Base-by-base conservation (phyloP, 1,140 invertebrate genomes). In the Drosophila lowei region DNA sequence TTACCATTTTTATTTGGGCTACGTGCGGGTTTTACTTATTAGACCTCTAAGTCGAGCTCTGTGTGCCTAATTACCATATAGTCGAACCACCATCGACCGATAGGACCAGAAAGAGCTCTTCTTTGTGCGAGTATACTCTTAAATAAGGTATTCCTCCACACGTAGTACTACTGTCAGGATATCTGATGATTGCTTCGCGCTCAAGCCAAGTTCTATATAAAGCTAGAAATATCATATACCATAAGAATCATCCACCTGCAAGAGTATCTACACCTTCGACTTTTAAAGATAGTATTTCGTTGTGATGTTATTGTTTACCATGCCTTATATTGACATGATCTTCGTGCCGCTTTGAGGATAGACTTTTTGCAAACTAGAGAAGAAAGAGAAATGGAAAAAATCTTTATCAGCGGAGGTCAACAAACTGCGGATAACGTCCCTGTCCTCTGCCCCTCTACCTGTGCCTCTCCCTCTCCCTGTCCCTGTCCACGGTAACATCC, bases 11-110 rank as follows among this genome's bases (percentile, higher is more conserved):
- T 88, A 88, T 88, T 88, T 89, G 78, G 76, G 47, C 28, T 88
- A 88, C 84, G 84, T 88, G 83, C 81, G 60, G 60, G 84, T 77
- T 89, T 89, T 89, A 73, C 72, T 65, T 89, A 88, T 88, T 86
- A 88, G 83, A 28, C 57, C 6, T 30, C 28, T 34, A 23, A 44
- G 18, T 34, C 30, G 6, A 28, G 1, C 9, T n/a, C 11, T 5
- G 9, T 28, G 11, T 38, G 34, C 34, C 34, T 47, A 63, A 52
- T 60, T 72, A 79, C 62, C 71, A 72, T 73, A 56, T 72, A 58
- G 75, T 71, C 41, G 30, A 16, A 50, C 52, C 43, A 55, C 56
- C 56, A 72, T 74, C 58, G 61, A 66, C 11, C 34, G 34, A 38
- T 38, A 13, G 11, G 34, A 62, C 50, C 62, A 72, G 77, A 81